Base-by-base conservation (phyloP, 2,797 vertebrate species). In the Urocyon cinereoargenteus region DNA sequence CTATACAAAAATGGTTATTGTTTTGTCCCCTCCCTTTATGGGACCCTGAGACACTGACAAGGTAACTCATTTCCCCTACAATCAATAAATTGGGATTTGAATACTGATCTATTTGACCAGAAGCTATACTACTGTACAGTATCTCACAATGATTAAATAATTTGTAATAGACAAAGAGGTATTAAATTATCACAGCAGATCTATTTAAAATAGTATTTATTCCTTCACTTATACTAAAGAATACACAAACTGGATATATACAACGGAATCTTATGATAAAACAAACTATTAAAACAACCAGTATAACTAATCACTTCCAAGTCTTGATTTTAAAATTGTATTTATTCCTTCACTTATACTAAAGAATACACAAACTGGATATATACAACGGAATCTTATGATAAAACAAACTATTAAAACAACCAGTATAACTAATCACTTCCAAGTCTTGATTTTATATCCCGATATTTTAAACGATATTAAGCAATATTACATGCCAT, bases 391-490 rank as follows among this genome's bases (percentile, higher is more conserved):
- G 40, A 89, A 95, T 85, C 5, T 92, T 34, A 92, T 24, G 16
- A 31, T 78, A 83, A 16, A 92, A 94, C 22, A 88, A 91, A 93
- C 31, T 66, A 79, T 92, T 90, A 86, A 91, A 96, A 92, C 22
- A 90, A 93, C 12, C 36, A 91, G 7, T 18, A 36, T 86, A 78
- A 83, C 22, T 84, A 95, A 94, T 91, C 77, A 87, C 68, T 70
- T 82, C 40, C 18, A 96, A 93, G 61, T 28, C n/a, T 89, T 36
- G 73, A 62, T 89, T 91, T 91, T 97, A 94, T 77, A 96, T 62
- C 21, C 12, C 91, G 59, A 57, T 72, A 86, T 86, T 79, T 91
- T 62, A 72, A 73, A 57, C 21, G 86, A 86, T 68, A 91, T 90
- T 66, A 93, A 81, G 78, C 22, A 77, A 45, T 73, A 94, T 28